A percentile compares a stretch with the other conserved stretches of the same genome.
These are phyloP conservation scores for Lepus oiostolus DNA, from an alignment of 2,797 vertebrate genomes.

Conservation along the genomic window DNA sequence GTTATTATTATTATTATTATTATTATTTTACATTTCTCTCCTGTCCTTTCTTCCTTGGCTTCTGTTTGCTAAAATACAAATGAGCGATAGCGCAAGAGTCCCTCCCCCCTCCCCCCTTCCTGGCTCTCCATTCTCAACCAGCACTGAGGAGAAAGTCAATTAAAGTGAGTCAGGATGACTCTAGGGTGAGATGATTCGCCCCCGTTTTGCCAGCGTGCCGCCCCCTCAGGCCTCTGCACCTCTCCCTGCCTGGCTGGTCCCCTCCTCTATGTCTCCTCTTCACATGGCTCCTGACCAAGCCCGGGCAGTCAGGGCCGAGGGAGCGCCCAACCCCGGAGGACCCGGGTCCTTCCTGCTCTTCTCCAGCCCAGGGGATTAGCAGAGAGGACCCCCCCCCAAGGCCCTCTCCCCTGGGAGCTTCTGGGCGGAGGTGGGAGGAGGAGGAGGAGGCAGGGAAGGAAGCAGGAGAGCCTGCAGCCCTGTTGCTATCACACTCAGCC, in stretches of 20 bases:
- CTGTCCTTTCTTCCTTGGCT: not conserved
- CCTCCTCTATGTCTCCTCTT: fast-evolving
- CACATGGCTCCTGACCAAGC: no score
- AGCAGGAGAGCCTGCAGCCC: not conserved
- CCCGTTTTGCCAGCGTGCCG: fast-evolving
- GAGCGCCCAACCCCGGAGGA: not conserved
- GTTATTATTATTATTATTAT: no score
- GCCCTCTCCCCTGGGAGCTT: fast-evolving
- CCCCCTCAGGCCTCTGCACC: fast-evolving
- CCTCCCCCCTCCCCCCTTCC: not conserved
- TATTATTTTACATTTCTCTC: not conserved
- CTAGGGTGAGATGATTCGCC: not conserved
- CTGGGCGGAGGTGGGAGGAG: not conserved
- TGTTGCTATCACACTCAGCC: no score
- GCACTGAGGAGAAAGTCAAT: not conserved
- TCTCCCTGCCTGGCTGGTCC: fast-evolving
- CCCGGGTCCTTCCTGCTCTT: fast-evolving
- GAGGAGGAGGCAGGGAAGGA: not conserved
- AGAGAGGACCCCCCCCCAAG: fast-evolving
- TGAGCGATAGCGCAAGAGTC: not conserved
- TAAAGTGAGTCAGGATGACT: no score
- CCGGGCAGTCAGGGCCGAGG: fast-evolving
- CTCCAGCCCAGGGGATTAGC: fast-evolving
- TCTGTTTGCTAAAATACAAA: not conserved
- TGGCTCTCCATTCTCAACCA: not conserved